Evolutionary conservation across 2,888 invertebrate species (phyloP).

Genomic region (Rhabditoides inermis): DNA sequence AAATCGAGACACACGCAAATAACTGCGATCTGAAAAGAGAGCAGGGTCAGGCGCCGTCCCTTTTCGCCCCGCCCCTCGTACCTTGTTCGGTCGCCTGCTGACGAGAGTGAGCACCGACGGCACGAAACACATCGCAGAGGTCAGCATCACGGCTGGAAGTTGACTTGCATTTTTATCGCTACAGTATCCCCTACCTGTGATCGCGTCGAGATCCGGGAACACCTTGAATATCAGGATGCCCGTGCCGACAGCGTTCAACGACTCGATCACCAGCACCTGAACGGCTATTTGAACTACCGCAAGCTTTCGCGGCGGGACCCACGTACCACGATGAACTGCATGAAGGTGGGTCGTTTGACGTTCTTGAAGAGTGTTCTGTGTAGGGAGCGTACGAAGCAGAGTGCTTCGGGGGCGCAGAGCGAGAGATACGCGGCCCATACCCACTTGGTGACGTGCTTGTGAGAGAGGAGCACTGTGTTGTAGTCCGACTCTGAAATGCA

Average conservation of each 20-base stretch:
- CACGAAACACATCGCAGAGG: constrained; percentile 84
- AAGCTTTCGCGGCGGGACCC: not conserved
- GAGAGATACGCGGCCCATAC: constrained; percentile 54
- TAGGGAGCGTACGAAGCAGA: constrained; percentile 52
- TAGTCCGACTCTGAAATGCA: constrained; percentile 35
- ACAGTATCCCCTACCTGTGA: constrained; percentile 64
- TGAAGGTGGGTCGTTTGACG: constrained; percentile 43
- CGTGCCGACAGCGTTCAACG: constrained; percentile 77
- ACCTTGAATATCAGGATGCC: constrained; percentile 78
- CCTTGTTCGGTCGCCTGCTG: constrained; percentile 59
- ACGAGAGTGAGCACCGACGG: constrained; percentile 64
- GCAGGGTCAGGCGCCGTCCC: too few species aligned
- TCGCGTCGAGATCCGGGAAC: constrained; percentile 81
- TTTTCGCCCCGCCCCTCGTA: too few species aligned
- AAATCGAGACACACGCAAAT: constrained; percentile 62
- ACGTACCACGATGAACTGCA: constrained; percentile 44
- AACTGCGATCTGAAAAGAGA: constrained; percentile 17
- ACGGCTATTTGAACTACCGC: constrained; percentile 5
- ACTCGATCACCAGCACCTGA: constrained; percentile 71
- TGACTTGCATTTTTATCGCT: not conserved
- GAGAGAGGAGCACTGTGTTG: constrained; percentile 44
- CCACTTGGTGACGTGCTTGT: constrained; percentile 52
- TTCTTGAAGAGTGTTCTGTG: constrained; percentile 55
- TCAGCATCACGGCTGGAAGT: constrained; percentile 69
- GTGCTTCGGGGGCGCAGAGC: constrained; percentile 53